Percentiles rank a stretch among this genome's conserved stretches.
Conservation (phyloP, 2,797 vertebrate species). For the Cercopithecus mitis region DNA sequence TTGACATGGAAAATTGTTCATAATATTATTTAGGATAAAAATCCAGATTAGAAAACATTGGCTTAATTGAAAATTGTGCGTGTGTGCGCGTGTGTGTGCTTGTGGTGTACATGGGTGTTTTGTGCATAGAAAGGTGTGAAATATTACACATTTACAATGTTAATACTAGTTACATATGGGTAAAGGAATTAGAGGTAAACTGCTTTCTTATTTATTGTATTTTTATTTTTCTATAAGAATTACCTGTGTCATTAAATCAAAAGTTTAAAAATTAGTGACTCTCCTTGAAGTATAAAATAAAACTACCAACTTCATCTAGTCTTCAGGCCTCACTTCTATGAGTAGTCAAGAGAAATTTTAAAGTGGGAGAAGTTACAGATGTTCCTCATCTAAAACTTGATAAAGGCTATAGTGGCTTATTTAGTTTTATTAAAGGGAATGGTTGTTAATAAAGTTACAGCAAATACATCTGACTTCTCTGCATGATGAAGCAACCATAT, state of each 20-base stretch:
- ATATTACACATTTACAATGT: no score
- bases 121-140: no score
- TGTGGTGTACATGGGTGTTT: neutral
- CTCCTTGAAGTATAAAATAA: neutral
- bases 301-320: neutral
- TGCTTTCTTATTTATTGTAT: neutral
- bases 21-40: neutral
- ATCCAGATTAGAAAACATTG: no score
- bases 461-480: neutral
- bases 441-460: neutral
- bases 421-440: neutral
- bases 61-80: neutral
- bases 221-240: neutral
- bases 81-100: neutral
- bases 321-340: neutral
- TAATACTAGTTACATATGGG: neutral
- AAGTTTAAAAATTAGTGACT: no score
- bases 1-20: neutral
- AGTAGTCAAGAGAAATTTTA: no score
- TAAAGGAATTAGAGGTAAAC: neutral
- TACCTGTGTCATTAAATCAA: neutral
- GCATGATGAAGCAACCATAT: neutral
- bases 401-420: fast-evolving
- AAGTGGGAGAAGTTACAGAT: neutral
- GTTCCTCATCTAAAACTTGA: neutral